Conservation (phyloP, 1,140 invertebrate genomes). For the Drosophila asahinai region DNA sequence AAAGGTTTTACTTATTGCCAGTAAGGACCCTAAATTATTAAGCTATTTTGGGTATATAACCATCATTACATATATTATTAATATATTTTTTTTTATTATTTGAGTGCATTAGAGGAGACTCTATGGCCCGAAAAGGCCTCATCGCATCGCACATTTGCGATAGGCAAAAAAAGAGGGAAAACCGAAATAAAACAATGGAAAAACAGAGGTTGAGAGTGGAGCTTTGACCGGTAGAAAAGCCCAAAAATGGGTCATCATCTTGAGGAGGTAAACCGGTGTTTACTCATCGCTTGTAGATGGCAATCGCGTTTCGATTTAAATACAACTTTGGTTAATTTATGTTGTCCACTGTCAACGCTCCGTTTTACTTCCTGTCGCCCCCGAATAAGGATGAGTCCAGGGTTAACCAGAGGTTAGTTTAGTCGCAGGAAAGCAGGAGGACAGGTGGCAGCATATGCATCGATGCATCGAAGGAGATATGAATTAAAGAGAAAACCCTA, state of each 20-base stretch:
- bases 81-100: conserved; percentile 17
- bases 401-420: conserved; percentile 32
- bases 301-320: conserved; percentile 81
- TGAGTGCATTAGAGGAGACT: not conserved
- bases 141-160: conserved; percentile 58
- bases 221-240: conserved; percentile 22
- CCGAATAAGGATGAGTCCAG: conserved; percentile 22
- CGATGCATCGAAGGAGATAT: conserved; percentile 6
- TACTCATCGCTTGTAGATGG: conserved; percentile 69
- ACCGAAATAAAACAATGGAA: conserved; percentile 23
- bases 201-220: conserved; percentile 27
- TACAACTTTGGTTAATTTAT: conserved; percentile 83
- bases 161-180: conserved; percentile 52
- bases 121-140: conserved; percentile 46
- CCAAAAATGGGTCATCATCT: conserved; percentile 75
- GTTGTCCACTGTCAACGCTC: conserved; percentile 73
- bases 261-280: conserved; percentile 16
- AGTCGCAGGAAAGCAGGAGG: not conserved
- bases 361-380: conserved; percentile 68
- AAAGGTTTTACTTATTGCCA: too few relatives aligned
- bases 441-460: conserved; percentile 5
- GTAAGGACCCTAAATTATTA: not conserved
- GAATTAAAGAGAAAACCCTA: too few relatives aligned
- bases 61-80: too few relatives aligned
- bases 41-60: too few relatives aligned